Percentiles rank a stretch among this genome's conserved stretches.
phyloP scores from a whole-genome alignment of 2,888 invertebrate species.

The Megastigmus dorsalis region DNA sequence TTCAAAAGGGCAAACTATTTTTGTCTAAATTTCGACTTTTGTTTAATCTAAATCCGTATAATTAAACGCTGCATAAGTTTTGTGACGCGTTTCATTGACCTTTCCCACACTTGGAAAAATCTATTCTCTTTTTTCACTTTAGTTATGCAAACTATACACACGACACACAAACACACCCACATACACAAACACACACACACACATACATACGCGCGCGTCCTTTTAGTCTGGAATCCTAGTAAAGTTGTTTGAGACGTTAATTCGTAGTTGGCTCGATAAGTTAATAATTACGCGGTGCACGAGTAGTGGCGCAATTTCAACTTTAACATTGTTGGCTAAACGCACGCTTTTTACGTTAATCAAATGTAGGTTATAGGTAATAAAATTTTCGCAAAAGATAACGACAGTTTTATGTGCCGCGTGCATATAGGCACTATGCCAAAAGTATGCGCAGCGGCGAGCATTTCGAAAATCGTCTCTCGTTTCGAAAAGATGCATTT shows the following conservation, averaged over 20 bases:
- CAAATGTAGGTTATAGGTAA: constrained; percentile 27
- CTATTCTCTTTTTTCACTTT: no score
- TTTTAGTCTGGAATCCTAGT: neutral
- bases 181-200: no score
- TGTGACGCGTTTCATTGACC: neutral
- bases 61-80: no score
- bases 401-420: constrained; percentile 26
- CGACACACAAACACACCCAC: no score
- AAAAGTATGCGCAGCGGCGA: neutral
- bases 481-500: neutral
- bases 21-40: no score
- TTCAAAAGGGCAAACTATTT: no score
- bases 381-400: constrained; percentile 1
- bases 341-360: constrained; percentile 21
- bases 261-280: constrained; percentile 26
- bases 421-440: neutral
- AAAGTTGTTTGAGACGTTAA: constrained; percentile 8
- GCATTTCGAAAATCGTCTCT: neutral
- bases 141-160: no score
- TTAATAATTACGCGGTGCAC: constrained; percentile 24
- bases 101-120: constrained; percentile 6
- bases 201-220: no score
- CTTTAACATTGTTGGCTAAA: constrained; percentile 6
- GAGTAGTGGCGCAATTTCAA: constrained; percentile 28
- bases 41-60: no score